A percentile compares a stretch with the other conserved stretches of the same genome.
Evolutionary conservation across 2,113 vertebrate species (phyloP).

Genomic region (Spea bombifrons): DNA sequence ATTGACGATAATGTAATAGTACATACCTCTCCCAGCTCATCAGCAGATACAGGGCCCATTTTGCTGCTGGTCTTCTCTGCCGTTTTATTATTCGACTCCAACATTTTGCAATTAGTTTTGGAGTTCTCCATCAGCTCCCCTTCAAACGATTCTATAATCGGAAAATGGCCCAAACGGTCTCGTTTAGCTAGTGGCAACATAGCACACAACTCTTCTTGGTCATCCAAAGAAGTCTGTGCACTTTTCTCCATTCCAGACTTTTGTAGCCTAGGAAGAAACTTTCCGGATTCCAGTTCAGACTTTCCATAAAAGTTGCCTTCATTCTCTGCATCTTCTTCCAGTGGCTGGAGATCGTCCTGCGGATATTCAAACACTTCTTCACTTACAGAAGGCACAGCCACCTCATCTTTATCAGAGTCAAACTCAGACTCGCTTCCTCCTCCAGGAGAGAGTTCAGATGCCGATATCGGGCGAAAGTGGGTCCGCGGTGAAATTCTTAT

Average conservation of each 20-base stretch:
- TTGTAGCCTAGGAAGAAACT: constrained; percentile 92
- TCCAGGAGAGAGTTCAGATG: constrained; percentile 92
- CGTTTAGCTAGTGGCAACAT: constrained; percentile 73
- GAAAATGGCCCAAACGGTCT: constrained; percentile 75
- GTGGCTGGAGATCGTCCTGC: constrained; percentile 93
- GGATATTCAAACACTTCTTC: constrained; percentile 90
- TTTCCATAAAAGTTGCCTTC: constrained; percentile 96
- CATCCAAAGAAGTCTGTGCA: constrained; percentile 97
- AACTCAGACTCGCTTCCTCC: constrained; percentile 92
- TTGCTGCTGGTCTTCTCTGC: constrained; percentile 69
- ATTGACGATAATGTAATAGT: constrained; percentile 7
- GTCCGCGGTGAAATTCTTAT: constrained; percentile 97
- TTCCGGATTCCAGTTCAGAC: constrained; percentile 95
- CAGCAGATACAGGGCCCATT: constrained; percentile 72
- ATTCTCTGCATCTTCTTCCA: constrained; percentile 96
- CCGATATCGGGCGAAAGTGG: constrained; percentile 97
- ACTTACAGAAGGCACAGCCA: constrained; percentile 69
- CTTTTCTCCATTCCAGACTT: constrained; percentile 99
- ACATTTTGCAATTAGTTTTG: constrained; percentile 72
- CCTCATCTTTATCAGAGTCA: constrained; percentile 95
- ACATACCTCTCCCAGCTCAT: constrained; percentile 81
- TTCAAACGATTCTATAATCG: constrained; percentile 70
- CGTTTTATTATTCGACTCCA: constrained; percentile 68
- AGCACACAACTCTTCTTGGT: constrained; percentile 85
- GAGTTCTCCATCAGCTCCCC: constrained; percentile 62